Base-by-base conservation (phyloP, 1,140 invertebrate species). In the Bombus pascuorum region DNA sequence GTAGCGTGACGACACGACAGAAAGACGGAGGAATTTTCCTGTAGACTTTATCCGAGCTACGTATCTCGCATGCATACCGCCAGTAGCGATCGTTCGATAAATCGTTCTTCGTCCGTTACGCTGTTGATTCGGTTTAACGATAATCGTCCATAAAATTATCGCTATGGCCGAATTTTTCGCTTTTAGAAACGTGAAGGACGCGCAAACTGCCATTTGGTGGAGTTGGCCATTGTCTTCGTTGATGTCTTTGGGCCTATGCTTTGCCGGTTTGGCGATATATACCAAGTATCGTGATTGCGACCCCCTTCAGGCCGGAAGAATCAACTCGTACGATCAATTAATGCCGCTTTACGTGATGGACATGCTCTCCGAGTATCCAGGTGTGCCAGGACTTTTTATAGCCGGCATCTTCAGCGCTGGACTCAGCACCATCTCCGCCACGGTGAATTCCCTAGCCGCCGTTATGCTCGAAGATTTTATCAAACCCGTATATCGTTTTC, bases 391-490 rank as follows among this genome's bases (percentile, higher is more conserved):
- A 0, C 93, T 96, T 32, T 96, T 96, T 77, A 95, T 96, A 53
- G 95, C 96, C 0, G 96, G 96, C 0, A 96, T 96, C 77, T 96
- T 96, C 90, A 96, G 96, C 70, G 98, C 98, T 0, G 97, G 98
- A 0, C 95, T 99, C 2, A 98, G 98, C 76, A 98, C 98, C 0
- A 96, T 98, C 75, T 98, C 98, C 0, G 98, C 98, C 5, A 96
- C 97, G 42, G 95, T 98, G 65, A 98, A 98, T 94, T 98, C 98
- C 9, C 94, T 98, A 28, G 97, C 98, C 28, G 98, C 98, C 28
- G 97, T 98, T 39, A 97, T 98, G 6, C 95, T 98, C 68, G 97
- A 98, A 91, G 98, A 98, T 95, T 98, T 98, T 91, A 94, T 97
- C 5, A 97, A 97, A 89, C 93, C 93, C 25, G 15, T 92, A 72